Base-by-base conservation (phyloP, 2,113 vertebrate species). In the Carettochelys insculpta region DNA sequence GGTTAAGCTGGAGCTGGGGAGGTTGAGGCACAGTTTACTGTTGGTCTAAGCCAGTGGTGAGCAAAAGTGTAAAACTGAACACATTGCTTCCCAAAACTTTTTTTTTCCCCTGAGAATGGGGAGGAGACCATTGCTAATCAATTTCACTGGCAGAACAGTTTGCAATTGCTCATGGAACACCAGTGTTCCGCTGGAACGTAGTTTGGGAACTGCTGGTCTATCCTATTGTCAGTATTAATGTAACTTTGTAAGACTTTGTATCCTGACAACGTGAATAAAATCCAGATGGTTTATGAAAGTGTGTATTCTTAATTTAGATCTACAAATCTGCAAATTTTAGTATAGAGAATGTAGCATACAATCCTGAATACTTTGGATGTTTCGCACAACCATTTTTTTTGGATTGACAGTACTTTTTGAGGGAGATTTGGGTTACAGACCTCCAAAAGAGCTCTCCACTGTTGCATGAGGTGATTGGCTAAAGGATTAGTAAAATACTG, bases 401-500 rank as follows among this genome's bases (percentile, higher is more conserved):
- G 54, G 87, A 80, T 76, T 94, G 92, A 93, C 83, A 82, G 56
- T 87, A 73, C 47, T 91, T 73, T 65, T 87, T n/a, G 82, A 97
- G 84, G 90, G 83, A 97, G 95, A 97, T 97, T n/a, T 96, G 97
- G 97, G 93, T 96, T 97, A 94, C 96, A 96, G 95, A 91, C 90
- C 80, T 96, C 89, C 0, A 6, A 96, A 95, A 95, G 90, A 82
- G 87, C 82, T 94, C 90, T 95, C 89, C 80, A 80, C 91, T 95
- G 94, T 97, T 97, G 93, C 94, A 88, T 94, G 95, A 97, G 94
- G 85, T 97, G 98, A 97, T 97, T 98, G 97, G 97, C 96, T 96
- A 95, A 97, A 97, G 97, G 97, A 97, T 98, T 97, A 98, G 91
- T 87, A 98, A 97, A 51, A 96, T 94, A 95, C 94, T 96, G 96